These are phyloP conservation scores for Nemopilema nomurai DNA, from an alignment of 30 jellyfish, hydroid and myxozoan species.

Conservation along the genomic window DNA sequence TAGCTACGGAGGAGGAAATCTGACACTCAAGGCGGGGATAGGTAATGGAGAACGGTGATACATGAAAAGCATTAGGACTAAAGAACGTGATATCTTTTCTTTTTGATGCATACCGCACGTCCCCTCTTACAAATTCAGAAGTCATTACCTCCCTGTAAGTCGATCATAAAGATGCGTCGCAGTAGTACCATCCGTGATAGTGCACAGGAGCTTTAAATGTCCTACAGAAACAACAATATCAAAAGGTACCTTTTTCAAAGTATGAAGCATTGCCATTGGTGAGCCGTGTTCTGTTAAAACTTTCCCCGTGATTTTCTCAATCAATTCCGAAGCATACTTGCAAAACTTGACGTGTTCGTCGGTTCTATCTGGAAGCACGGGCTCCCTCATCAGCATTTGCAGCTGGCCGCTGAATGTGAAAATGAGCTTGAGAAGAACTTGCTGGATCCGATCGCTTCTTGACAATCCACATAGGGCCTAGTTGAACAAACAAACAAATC, in stretches of 20 bases:
- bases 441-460: conserved; percentile 75
- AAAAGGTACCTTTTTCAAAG: conserved; percentile 63
- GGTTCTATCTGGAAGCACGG: conserved; percentile 76
- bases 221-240: too few species aligned
- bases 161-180: too few species aligned
- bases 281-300: conserved; percentile 57
- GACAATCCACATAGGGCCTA: conserved; percentile 85
- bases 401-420: conserved; percentile 72
- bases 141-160: too few species aligned
- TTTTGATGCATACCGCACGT: too few species aligned
- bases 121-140: too few species aligned
- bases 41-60: too few species aligned
- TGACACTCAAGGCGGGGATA: too few species aligned
- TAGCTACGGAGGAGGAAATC: too few species aligned
- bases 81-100: too few species aligned
- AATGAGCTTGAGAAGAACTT: conserved; percentile 81
- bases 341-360: conserved; percentile 71
- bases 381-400: conserved; percentile 88
- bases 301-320: conserved; percentile 85
- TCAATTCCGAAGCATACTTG: conserved; percentile 69
- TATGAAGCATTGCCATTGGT: conserved; percentile 75
- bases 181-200: too few species aligned
- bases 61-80: too few species aligned
- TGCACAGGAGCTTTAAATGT: too few species aligned
- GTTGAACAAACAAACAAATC: neutral